Evolutionary conservation across 2,888 invertebrate species (phyloP).

Genomic region (Leptinotarsa juncta): DNA sequence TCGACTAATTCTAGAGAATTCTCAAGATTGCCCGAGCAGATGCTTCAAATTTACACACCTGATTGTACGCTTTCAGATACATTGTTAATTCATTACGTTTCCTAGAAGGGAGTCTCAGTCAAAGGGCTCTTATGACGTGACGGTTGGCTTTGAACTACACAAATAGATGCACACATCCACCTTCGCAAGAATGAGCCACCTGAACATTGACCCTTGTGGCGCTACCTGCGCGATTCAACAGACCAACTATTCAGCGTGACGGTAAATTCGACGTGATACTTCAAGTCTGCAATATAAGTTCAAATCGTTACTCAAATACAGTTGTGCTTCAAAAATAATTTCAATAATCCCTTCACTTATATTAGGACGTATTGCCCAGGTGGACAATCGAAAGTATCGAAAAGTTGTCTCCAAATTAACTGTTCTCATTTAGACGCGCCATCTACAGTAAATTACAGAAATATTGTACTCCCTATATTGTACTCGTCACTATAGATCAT

Average conservation of each 20-base stretch:
- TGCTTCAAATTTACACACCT: neutral
- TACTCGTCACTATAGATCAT: too few relatives aligned
- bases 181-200: conserved; percentile 26
- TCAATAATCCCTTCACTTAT: too few relatives aligned
- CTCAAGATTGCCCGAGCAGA: neutral
- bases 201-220: conserved; percentile 29
- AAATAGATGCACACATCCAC: conserved; percentile 17
- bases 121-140: conserved; percentile 19
- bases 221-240: conserved; percentile 22
- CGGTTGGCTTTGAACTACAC: conserved; percentile 18
- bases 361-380: too few relatives aligned
- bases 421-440: too few relatives aligned
- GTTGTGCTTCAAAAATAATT: too few relatives aligned
- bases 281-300: neutral
- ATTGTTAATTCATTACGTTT: conserved; percentile 2
- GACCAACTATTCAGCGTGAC: neutral
- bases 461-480: too few relatives aligned
- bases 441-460: too few relatives aligned
- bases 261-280: conserved; percentile 4
- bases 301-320: neutral
- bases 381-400: too few relatives aligned
- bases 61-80: neutral
- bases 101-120: conserved; percentile 11
- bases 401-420: too few relatives aligned
- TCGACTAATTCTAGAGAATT: neutral